Percentiles rank a stretch among this genome's conserved stretches.
phyloP scores from a whole-genome alignment of 2,888 invertebrate species.

The Drosophila monieri region DNA sequence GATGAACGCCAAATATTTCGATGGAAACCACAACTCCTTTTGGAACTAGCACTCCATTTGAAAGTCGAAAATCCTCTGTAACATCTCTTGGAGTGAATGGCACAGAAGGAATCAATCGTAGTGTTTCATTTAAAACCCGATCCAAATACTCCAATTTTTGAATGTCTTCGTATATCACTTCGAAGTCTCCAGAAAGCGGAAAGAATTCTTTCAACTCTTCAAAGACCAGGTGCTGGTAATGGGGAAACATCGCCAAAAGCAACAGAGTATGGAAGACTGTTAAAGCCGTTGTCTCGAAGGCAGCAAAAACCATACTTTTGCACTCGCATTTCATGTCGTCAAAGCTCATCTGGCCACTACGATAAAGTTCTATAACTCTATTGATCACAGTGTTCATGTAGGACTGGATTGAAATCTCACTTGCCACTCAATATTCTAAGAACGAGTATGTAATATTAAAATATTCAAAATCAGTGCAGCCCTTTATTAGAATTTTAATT shows the following conservation, averaged over 20 bases:
- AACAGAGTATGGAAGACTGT: slow-evolving; percentile 52
- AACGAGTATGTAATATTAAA: too few species aligned
- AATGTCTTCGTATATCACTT: slow-evolving; percentile 64
- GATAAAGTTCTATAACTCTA: slow-evolving; percentile 61
- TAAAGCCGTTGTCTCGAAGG: slow-evolving; percentile 78
- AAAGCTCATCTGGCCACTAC: slow-evolving; percentile 57
- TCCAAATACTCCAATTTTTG: slow-evolving; percentile 76
- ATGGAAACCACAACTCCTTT: slow-evolving; percentile 67
- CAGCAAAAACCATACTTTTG: slow-evolving; percentile 67
- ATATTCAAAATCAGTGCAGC: too few species aligned
- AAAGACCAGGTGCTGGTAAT: slow-evolving; percentile 69
- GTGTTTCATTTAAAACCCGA: slow-evolving; percentile 76
- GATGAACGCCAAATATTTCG: slow-evolving; percentile 77
- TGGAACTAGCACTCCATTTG: slow-evolving; percentile 71
- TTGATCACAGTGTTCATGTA: slow-evolving; percentile 50
- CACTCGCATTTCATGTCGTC: slow-evolving; percentile 70
- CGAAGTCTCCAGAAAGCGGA: slow-evolving; percentile 46
- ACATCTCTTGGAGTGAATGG: slow-evolving; percentile 65
- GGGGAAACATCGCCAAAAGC: slow-evolving; percentile 73
- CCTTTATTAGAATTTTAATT: neutral
- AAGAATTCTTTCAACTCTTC: slow-evolving; percentile 61
- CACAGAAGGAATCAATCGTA: slow-evolving; percentile 76
- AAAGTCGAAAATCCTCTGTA: slow-evolving; percentile 58
- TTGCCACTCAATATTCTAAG: too few species aligned
- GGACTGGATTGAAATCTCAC: neutral